Conservation (phyloP, 2,797 vertebrate genomes). For the Tympanoctomys barrerae region DNA sequence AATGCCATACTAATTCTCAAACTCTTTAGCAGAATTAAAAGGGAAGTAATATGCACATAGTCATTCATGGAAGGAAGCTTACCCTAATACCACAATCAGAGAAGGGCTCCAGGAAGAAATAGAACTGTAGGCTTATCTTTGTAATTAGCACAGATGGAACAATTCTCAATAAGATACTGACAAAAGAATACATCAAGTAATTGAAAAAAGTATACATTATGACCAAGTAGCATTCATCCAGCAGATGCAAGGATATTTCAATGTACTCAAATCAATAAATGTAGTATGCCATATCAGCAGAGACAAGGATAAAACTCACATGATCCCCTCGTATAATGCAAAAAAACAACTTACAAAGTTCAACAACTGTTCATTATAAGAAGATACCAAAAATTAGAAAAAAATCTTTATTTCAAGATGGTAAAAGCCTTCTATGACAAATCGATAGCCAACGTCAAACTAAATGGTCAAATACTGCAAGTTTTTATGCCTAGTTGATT, state of each 20-base stretch:
- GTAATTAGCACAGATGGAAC: background rate
- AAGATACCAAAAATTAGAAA: background rate
- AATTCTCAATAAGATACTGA: background rate
- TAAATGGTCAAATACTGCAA: background rate
- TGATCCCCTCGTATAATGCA: background rate
- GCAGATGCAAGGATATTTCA: background rate
- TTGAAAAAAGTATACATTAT: background rate
- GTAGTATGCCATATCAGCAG: background rate
- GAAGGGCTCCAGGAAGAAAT: background rate
- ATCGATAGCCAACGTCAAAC: background rate
- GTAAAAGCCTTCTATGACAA: background rate
- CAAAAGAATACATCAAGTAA: background rate
- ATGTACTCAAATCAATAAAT: background rate
- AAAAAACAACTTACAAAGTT: background rate
- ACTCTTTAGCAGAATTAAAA: background rate
- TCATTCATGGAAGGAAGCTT: background rate
- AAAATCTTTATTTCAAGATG: background rate
- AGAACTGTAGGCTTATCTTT: background rate
- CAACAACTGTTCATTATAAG: background rate
- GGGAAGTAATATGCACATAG: background rate
- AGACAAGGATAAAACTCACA: background rate
- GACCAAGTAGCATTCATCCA: background rate
- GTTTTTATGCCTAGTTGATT: background rate
- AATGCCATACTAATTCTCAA: background rate
- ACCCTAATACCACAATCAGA: background rate